Base-by-base conservation (phyloP, 2,797 vertebrate genomes). In the Falco cherrug region DNA sequence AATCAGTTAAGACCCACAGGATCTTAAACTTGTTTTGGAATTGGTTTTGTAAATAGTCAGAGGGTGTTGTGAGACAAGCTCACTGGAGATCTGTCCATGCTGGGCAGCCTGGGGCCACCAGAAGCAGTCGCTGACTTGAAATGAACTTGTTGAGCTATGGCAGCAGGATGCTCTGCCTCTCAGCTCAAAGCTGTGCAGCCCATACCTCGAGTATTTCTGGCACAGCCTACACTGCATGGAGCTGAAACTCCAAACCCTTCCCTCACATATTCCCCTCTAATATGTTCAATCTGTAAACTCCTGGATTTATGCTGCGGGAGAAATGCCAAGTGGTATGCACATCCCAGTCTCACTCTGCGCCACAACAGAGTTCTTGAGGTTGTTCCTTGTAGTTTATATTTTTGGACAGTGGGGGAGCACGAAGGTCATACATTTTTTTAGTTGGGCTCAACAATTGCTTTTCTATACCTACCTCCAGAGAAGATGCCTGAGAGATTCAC, bases 11-110 rank as follows among this genome's bases (percentile, higher is more conserved):
- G 41, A 63, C 12, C 19, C 43, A 31, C 3, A 19, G 24, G 9
- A 6, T 63, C 65, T 71, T 76, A 35, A 85, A 68, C 19, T 51
- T 82, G 7, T 22, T 89, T 63, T 64, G 60, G 45, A 80, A 53
- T 81, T 63, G 43, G 16, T 70, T 84, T 29, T 70, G 33, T 60
- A 70, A 87, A 60, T n/a, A 74, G 60, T 43, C 60, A 48, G 61
- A 37, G 57, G 17, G 13, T 8, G 0, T 28, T 63, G n/a, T 59
- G 43, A 0, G 1, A 39, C 1, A 2, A n/a, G 16, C 13, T 61
- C 15, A 73, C 41, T 78, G 69, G 35, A n/a, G 31, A 31, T 63
- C 56, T 69, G 50, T 81, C 35, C 12, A 0, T 60, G 3, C 33
- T 59, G 70, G 56, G 31, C 70, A 90, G 35, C 15, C 31, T 61